A percentile compares a stretch with the other conserved stretches of the same genome.
These are phyloP conservation scores for Chunga burmeisteri DNA, from an alignment of 2,113 vertebrate species.

Conservation along the genomic window DNA sequence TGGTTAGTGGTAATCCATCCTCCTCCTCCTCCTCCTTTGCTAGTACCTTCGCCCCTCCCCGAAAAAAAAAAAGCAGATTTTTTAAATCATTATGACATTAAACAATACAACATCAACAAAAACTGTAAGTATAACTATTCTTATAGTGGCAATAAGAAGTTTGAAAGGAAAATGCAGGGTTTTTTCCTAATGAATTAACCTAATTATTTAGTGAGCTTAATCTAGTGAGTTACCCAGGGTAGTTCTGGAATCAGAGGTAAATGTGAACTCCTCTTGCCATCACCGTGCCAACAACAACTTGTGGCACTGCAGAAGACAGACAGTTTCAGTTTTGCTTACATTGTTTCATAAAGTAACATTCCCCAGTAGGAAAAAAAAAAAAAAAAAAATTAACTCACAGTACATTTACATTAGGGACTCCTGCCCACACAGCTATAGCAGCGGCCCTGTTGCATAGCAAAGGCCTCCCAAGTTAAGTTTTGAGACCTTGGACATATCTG, in stretches of 20 bases:
- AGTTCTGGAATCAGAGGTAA: neutral
- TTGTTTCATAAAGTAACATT: neutral
- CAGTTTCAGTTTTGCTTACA: neutral
- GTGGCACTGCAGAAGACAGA: fast-evolving
- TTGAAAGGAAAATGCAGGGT: fast-evolving
- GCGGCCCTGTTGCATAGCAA: neutral
- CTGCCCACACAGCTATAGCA: fast-evolving
- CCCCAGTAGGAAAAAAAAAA: neutral
- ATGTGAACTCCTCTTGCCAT: fast-evolving
- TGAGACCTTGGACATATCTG: fast-evolving
- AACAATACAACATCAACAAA: neutral
- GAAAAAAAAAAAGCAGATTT: neutral
- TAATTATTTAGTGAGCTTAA: neutral
- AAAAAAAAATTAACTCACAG: fast-evolving
- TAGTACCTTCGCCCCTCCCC: constrained; percentile 33
- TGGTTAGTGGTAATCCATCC: constrained; percentile 57
- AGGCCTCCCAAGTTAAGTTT: fast-evolving
- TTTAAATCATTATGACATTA: neutral
- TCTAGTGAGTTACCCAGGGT: neutral
- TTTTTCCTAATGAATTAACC: neutral
- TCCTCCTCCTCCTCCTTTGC: constrained; percentile 42
- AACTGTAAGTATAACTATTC: neutral
- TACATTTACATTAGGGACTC: neutral
- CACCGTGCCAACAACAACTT: fast-evolving
- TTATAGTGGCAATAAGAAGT: neutral